These are phyloP conservation scores for Pseudopipra pipra DNA, from an alignment of 2,113 vertebrate genomes.

Conservation along the genomic window DNA sequence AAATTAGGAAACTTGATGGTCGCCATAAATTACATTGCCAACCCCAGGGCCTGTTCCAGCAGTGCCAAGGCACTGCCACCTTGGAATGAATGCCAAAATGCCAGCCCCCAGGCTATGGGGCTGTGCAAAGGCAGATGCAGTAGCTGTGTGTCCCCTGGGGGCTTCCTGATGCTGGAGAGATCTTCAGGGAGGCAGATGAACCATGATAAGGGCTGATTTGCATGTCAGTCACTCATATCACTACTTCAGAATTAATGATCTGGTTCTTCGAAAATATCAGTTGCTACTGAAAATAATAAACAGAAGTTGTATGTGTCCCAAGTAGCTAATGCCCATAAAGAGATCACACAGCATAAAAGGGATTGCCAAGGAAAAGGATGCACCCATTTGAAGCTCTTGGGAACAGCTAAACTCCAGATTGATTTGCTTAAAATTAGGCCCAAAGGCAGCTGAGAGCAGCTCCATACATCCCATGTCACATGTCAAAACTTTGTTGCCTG, in stretches of 20 bases:
- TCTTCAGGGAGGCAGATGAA: neutral
- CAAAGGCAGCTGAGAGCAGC: neutral
- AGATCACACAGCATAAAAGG: neutral
- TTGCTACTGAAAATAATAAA: neutral
- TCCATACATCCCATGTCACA: neutral
- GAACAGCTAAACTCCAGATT: neutral
- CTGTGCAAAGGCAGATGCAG: neutral
- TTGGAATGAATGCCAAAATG: neutral
- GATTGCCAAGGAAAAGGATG: neutral
- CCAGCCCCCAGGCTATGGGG: neutral
- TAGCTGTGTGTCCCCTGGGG: neutral
- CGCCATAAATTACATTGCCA: neutral
- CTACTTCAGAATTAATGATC: constrained; percentile 18
- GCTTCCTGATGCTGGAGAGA: neutral
- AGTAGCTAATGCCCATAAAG: neutral
- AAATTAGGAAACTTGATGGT: neutral
- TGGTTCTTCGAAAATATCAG: neutral
- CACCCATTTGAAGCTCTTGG: neutral
- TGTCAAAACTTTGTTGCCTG: neutral
- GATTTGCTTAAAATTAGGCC: constrained; percentile 6
- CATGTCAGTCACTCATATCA: neutral
- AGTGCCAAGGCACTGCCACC: neutral
- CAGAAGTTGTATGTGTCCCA: neutral
- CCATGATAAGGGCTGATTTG: neutral
- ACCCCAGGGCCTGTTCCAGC: neutral